Conservation (phyloP, 2,797 vertebrate species). For the Neostethus bicornis region DNA sequence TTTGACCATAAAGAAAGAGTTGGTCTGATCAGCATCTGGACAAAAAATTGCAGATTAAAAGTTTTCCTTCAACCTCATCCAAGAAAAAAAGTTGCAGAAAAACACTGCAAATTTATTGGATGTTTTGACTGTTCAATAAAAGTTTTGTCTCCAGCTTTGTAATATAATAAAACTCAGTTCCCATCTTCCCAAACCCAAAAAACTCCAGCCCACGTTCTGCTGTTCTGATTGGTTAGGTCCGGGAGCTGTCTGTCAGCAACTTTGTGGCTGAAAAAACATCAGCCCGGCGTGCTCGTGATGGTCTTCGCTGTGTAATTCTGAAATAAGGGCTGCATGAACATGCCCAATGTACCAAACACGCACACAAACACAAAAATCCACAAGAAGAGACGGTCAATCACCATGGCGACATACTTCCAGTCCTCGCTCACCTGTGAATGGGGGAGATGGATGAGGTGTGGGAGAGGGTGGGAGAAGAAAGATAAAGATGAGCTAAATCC, state of each 20-base stretch:
- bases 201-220: constrained; percentile 44
- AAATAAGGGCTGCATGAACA: constrained; percentile 97
- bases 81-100: constrained; percentile 72
- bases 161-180: constrained; percentile 58
- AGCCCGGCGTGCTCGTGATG: constrained; percentile 79
- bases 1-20: constrained; percentile 56
- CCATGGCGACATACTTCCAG: constrained; percentile 99
- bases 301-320: constrained; percentile 91
- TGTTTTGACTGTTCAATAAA: constrained; percentile 64
- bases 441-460: neutral
- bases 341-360: constrained; percentile 92
- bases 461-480: constrained; percentile 15
- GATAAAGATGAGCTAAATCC: constrained; percentile 39
- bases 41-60: constrained; percentile 48
- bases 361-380: constrained; percentile 98
- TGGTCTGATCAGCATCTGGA: constrained; percentile 50
- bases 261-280: constrained; percentile 47
- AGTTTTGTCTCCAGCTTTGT: constrained; percentile 57
- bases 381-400: constrained; percentile 96
- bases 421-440: constrained; percentile 91
- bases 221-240: constrained; percentile 53
- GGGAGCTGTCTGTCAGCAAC: constrained; percentile 52
- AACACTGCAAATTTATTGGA: constrained; percentile 70
- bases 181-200: constrained; percentile 1
- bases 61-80: constrained; percentile 45